phyloP scores from a whole-genome alignment of 1,140 invertebrate genomes.

The Eueides isabella region DNA sequence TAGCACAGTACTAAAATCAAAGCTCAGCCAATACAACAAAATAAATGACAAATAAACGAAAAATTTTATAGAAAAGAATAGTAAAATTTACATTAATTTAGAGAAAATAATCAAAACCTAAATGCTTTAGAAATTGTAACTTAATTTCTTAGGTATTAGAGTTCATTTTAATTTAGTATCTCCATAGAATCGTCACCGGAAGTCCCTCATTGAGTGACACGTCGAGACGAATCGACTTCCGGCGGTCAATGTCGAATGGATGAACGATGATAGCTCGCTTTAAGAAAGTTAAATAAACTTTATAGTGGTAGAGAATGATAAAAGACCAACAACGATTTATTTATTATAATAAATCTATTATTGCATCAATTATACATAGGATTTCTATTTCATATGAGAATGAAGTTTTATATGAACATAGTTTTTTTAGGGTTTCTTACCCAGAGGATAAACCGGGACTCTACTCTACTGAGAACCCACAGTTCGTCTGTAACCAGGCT shows the following conservation, averaged over 20 bases:
- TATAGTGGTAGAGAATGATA: constrained; percentile 1
- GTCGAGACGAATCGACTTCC: constrained; percentile 63
- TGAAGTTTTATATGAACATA: no score
- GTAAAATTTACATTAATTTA: neutral
- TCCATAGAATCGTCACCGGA: constrained; percentile 42
- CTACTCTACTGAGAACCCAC: no score
- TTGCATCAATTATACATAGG: no score
- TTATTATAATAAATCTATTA: neutral
- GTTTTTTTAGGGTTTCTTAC: no score
- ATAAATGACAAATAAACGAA: neutral
- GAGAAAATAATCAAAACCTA: neutral
- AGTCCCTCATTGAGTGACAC: constrained; percentile 59
- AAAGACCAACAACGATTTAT: neutral
- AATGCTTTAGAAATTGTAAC: neutral
- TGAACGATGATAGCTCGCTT: constrained; percentile 15
- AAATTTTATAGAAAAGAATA: neutral
- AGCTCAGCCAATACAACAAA: neutral
- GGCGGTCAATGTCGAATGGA: constrained; percentile 61
- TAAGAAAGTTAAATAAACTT: constrained; percentile 5
- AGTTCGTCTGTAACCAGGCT: no score
- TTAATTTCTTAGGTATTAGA: neutral
- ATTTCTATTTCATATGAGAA: no score
- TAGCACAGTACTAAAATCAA: neutral
- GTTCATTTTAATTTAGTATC: neutral
- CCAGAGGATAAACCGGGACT: no score